phyloP scores from a whole-genome alignment of 2,113 vertebrate species.

The Percopsis transmontana region DNA sequence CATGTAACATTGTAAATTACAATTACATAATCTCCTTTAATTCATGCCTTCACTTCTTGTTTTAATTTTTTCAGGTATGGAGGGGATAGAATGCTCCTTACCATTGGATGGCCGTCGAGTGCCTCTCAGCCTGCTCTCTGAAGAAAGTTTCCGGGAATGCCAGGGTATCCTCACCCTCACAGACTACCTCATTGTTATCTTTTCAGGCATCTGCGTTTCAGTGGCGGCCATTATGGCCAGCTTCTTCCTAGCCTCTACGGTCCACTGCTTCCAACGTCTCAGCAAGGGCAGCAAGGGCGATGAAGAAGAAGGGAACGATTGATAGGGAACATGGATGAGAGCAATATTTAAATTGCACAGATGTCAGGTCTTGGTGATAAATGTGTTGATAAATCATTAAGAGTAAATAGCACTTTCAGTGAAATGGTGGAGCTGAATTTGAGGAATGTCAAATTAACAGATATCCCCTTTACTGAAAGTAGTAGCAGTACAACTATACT shows the following conservation, averaged over 20 bases:
- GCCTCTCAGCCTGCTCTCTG: conserved; percentile 84
- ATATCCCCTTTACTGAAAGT: too few relatives aligned
- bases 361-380: too few relatives aligned
- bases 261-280: conserved; percentile 89
- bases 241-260: conserved; percentile 90
- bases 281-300: conserved; percentile 84
- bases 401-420: too few relatives aligned
- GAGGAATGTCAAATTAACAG: too few relatives aligned
- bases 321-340: too few relatives aligned
- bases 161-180: conserved; percentile 84
- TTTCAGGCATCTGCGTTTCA: conserved; percentile 90
- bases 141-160: conserved; percentile 90
- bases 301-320: conserved; percentile 85
- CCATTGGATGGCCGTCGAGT: conserved; percentile 81
- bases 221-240: conserved; percentile 89
- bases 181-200: conserved; percentile 92
- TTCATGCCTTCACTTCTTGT: too few relatives aligned
- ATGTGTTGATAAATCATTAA: too few relatives aligned
- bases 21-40: too few relatives aligned
- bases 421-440: too few relatives aligned
- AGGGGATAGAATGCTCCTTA: conserved; percentile 87
- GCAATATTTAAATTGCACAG: too few relatives aligned
- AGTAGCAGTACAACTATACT: too few relatives aligned
- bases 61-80: conserved; percentile 78
- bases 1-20: too few relatives aligned